A percentile compares a stretch with the other conserved stretches of the same genome.
phyloP scores from a whole-genome alignment of 2,113 vertebrate species.

The Prionailurus viverrinus region DNA sequence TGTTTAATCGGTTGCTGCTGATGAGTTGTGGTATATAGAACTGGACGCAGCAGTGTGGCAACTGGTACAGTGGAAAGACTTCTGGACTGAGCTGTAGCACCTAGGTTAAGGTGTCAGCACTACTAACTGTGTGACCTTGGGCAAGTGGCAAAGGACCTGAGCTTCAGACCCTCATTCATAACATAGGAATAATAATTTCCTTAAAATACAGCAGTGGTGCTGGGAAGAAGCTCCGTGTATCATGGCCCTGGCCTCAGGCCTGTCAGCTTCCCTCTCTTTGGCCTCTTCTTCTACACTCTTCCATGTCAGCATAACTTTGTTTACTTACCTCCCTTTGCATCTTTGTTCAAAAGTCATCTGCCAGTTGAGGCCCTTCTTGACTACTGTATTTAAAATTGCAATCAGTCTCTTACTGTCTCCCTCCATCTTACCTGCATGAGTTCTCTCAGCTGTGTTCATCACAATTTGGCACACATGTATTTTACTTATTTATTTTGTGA shows the following conservation, averaged over 20 bases:
- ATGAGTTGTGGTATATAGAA: neutral
- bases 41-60: neutral
- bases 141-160: neutral
- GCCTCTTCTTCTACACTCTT: neutral
- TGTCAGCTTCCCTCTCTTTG: neutral
- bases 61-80: neutral
- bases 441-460: neutral
- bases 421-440: neutral
- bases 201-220: neutral
- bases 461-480: neutral
- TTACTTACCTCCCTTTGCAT: neutral
- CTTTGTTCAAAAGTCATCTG: neutral
- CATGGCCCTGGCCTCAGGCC: neutral
- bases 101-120: neutral
- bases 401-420: neutral
- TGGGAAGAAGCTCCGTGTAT: neutral
- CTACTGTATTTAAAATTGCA: neutral
- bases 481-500: conserved; percentile 5
- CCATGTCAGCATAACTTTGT: neutral
- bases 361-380: neutral
- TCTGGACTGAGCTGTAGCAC: neutral
- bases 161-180: neutral
- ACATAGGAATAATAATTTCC: neutral
- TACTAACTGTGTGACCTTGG: neutral
- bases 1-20: neutral